Evolutionary conservation across 1,140 invertebrate species (phyloP).

Genomic region (Lethrus apterus): DNA sequence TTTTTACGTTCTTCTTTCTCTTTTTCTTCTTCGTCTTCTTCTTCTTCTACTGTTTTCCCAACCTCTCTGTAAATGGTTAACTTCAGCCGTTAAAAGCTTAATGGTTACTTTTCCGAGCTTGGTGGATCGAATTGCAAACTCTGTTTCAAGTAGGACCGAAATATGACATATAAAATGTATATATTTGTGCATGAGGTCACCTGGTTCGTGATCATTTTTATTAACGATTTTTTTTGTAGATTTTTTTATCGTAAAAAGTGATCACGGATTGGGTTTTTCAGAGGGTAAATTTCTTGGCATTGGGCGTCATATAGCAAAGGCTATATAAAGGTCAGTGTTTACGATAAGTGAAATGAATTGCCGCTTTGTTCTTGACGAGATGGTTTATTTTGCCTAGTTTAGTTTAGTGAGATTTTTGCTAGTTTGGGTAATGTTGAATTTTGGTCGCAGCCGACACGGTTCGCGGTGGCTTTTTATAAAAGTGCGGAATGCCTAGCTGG

Average conservation of each 20-base stretch:
- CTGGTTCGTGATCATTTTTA: too few species aligned
- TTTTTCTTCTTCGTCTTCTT: neutral
- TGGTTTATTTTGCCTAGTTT: constrained; percentile 10
- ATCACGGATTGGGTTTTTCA: constrained; percentile 10
- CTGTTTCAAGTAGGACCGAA: constrained; percentile 26
- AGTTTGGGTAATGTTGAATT: constrained; percentile 13
- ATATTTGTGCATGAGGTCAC: constrained; percentile 11
- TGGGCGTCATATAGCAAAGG: constrained; percentile 37
- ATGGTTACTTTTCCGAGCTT: constrained; percentile 22
- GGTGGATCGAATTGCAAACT: constrained; percentile 32
- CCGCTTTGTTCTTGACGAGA: too few species aligned
- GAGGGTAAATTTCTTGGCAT: constrained; percentile 21
- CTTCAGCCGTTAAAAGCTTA: constrained; percentile 7
- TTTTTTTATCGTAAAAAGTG: neutral
- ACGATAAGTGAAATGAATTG: too few species aligned
- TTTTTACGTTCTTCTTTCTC: constrained; percentile 4
- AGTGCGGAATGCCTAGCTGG: constrained; percentile 33
- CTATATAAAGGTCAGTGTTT: constrained; percentile 39
- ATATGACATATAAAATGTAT: constrained; percentile 4
- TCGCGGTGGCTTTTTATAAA: constrained; percentile 5
- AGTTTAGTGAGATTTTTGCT: constrained; percentile 4
- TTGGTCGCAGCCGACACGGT: constrained; percentile 10
- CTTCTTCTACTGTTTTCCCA: too few species aligned
- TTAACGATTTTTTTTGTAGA: neutral
- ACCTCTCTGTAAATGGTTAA: too few species aligned